Evolutionary conservation across 2,113 vertebrate genomes (phyloP), one percentile per base, ranked within the genome.

Genomic region (Lampris incognitus): DNA sequence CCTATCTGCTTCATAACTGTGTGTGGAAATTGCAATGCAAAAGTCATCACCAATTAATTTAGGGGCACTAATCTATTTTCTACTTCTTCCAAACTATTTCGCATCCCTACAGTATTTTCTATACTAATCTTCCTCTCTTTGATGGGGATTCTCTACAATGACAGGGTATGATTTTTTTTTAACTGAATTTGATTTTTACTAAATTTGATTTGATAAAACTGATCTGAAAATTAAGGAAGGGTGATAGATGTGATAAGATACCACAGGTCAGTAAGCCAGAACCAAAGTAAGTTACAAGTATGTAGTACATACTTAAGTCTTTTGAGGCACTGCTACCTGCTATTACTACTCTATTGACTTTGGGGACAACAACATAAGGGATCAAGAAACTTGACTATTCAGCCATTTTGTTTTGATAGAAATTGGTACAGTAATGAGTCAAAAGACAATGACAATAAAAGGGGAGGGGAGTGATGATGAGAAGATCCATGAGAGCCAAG

Each of bases 1-100:
- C 65, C 51, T 67, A 54, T 5, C 46, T 62, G 69, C 50, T 61
- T 9, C 42, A 48, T 39, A 61, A 72, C 36, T 37, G 46, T 50
- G 37, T 51, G 42, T 37, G 58, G 56, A 61, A 51, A 57, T 60
- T 49, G 57, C 69, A 38, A 50, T 3, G 57, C 46, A 48, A 71
- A 59, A 69, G 24, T 24, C 24, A 24, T 24, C 24, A 24, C 24
- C 24, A 24, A 46, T 46, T 5, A 46, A 46, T 7, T 46, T 7
- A 46, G 44, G 44, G 7, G 44, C 44, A 46, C 44, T 7, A 46
- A 46, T 46, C 24, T 24, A 24, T 24, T 24, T 24, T 24, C 24
- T 24, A 24, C 24, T 24, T 24, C 24, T 24, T 24, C 24, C 24
- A 24, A 24, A 24, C 24, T 24, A 24, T 24, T 24, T 24, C 24